Conservation (phyloP, 2,113 vertebrate species). For the Nematolebias whitei region DNA sequence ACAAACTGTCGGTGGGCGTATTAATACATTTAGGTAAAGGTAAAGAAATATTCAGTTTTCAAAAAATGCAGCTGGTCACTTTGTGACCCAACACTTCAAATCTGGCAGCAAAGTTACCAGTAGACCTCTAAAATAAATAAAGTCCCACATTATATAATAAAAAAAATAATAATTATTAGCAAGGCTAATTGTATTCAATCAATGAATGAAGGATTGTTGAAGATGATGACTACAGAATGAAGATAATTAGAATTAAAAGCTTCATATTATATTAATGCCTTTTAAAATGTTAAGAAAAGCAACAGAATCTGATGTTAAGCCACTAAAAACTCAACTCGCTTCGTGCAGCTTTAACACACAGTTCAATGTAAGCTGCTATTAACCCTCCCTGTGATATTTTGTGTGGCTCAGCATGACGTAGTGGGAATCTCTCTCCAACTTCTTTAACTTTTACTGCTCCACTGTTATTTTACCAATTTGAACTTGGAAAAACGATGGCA, state of each 20-base stretch:
- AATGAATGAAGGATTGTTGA: slow-evolving; percentile 1
- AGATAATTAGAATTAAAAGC: not conserved
- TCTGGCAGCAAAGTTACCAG: slow-evolving; percentile 40
- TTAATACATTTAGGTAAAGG: not conserved
- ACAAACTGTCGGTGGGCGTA: not conserved
- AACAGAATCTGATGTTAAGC: not conserved
- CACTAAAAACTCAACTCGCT: slow-evolving; percentile 2
- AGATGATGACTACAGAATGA: not conserved
- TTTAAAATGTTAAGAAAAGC: not conserved
- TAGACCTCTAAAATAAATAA: slow-evolving; percentile 33
- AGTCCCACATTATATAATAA: slow-evolving; percentile 1
- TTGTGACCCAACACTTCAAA: slow-evolving; percentile 27
- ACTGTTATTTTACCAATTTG: slow-evolving; percentile 24
- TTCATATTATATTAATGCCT: not conserved
- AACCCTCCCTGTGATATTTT: slow-evolving; percentile 25
- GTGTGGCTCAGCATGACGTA: slow-evolving; percentile 53
- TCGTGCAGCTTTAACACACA: slow-evolving; percentile 18
- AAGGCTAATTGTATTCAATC: not conserved
- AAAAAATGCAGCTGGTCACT: too few relatives aligned
- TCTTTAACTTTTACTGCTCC: slow-evolving; percentile 43
- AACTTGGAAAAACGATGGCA: slow-evolving; percentile 40
- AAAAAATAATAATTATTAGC: slow-evolving; percentile 35
- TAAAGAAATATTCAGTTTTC: too few relatives aligned
- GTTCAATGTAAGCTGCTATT: slow-evolving; percentile 29
- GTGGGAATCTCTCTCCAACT: slow-evolving; percentile 22